Evolutionary conservation across 1,140 invertebrate genomes (phyloP).

Genomic region (Ruditapes philippinarum): DNA sequence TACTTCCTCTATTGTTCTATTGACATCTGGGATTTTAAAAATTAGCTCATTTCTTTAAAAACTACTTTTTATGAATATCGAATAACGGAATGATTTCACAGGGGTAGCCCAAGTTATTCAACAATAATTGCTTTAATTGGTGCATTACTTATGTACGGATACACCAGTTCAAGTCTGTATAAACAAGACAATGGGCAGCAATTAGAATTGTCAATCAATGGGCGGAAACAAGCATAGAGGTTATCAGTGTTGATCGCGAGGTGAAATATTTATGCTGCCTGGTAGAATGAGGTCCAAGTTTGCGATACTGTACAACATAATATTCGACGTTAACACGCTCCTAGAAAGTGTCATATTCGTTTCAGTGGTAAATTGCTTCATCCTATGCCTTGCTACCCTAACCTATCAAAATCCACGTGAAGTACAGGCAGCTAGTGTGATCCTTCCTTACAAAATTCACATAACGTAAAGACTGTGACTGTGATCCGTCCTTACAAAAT

Average conservation of each 20-base stretch:
- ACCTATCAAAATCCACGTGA: no score
- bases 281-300: no score
- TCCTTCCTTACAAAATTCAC: no score
- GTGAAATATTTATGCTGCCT: conserved; percentile 1
- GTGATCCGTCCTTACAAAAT: no score
- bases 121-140: conserved; percentile 2
- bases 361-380: no score
- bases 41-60: not conserved
- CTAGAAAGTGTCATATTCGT: no score
- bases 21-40: not conserved
- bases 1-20: not conserved
- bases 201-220: conserved; percentile 5
- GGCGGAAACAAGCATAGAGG: conserved; percentile 8
- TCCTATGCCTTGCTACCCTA: no score
- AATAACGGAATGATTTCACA: not conserved
- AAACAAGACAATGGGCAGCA: not conserved
- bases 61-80: not conserved
- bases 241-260: conserved; percentile 2
- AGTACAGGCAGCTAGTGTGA: no score
- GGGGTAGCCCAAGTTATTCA: not conserved
- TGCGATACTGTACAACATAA: no score
- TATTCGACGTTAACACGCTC: no score
- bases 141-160: not conserved
- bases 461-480: no score
- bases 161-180: not conserved